phyloP scores from a whole-genome alignment of 2,113 vertebrate genomes.

The Poeciliopsis occidentalis region DNA sequence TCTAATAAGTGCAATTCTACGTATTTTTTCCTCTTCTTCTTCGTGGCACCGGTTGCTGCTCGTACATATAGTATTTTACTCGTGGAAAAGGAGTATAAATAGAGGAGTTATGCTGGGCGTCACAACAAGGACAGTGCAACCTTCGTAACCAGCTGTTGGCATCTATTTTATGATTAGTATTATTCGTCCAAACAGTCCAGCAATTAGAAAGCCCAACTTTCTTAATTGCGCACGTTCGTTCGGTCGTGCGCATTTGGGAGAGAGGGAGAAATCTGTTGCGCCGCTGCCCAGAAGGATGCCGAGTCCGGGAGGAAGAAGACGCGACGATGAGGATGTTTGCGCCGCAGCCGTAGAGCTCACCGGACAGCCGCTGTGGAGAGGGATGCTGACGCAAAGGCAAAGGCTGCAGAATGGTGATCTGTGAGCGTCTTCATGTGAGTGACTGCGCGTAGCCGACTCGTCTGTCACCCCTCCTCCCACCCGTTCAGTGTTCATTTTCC shows the following conservation, averaged over 20 bases:
- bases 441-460: constrained; percentile 66
- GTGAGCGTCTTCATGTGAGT: constrained; percentile 67
- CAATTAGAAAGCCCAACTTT: constrained; percentile 3
- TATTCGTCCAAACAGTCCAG: not conserved
- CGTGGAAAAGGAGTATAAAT: constrained; percentile 5
- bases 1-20: not conserved
- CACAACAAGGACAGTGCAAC: constrained; percentile 36
- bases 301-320: constrained; percentile 43
- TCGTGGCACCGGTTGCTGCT: not conserved
- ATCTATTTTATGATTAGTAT: not conserved
- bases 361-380: constrained; percentile 62
- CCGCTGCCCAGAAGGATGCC: constrained; percentile 70
- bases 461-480: constrained; percentile 30
- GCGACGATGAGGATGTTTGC: constrained; percentile 55
- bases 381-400: constrained; percentile 76
- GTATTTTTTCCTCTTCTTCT: not conserved
- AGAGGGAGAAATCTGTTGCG: constrained; percentile 40
- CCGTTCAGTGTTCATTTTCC: constrained; percentile 59
- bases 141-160: constrained; percentile 60
- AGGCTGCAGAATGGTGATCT: constrained; percentile 72
- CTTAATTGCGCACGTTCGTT: constrained; percentile 20
- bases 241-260: constrained; percentile 35
- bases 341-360: constrained; percentile 63
- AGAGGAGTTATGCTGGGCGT: constrained; percentile 23
- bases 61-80: not conserved